Evolutionary conservation across 2,888 invertebrate genomes (phyloP), one percentile per base, ranked within the genome.

Genomic region (Trichogramma evanescens): DNA sequence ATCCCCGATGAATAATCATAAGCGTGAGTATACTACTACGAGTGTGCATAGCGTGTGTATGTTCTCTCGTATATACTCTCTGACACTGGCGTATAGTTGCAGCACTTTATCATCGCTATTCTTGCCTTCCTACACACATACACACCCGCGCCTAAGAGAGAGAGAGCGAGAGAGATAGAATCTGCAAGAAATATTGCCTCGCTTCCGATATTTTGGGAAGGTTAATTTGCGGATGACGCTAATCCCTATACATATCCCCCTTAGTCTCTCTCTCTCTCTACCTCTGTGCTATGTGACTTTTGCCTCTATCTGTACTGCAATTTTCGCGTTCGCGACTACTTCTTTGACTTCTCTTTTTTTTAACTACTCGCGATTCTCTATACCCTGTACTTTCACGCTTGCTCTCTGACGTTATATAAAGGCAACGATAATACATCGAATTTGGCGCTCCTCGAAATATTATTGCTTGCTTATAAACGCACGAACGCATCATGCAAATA

Each of bases 1-100:
- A 67, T 67, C 64, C 69, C 69, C 72, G 72, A 74, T 74, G 73
- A 74, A 74, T 74, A 74, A 74, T 72, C 73, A 74, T 73, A 74
- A 74, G 73, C 71, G 70, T 26, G 26, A 26, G 26, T 26, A 26
- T 26, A 26, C 26, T 26, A 26, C 26, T 26, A 1, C 26, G 26
- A 26, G 26, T 26, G 26, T 26, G 26, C 26, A 26, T 26, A 26
- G 26, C 26, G 26, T 26, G 26, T 26, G 26, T 26, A 26, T 26
- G 26, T 26, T 26, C 26, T 26, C 26, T 26, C 26, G 26, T 26
- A 26, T 26, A 26, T 26, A 26, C 26, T 26, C 26, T 26, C 26
- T 26, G 26, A 26, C 26, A 26, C 26, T 26, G 26, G 26, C 26
- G 26, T 26, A 26, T 26, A 26, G 26, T 26, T 26, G 26, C 26